Base-by-base conservation (phyloP, 2,113 vertebrate genomes). In the Eudorcas thomsonii region DNA sequence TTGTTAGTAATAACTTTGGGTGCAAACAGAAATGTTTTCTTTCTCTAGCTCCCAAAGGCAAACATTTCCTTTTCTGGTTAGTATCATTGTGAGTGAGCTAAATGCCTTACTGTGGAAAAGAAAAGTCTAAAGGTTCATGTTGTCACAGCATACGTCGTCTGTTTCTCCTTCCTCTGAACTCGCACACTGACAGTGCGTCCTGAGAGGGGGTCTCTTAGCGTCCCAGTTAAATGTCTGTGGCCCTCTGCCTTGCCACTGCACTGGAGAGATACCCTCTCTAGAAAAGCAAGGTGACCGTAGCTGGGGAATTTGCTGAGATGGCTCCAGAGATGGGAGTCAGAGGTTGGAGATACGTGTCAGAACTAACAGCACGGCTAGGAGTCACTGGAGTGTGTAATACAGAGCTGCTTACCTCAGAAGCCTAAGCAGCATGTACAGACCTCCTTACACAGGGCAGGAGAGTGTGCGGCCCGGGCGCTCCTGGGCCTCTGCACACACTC, bases 61-160 rank as follows among this genome's bases (percentile, higher is more conserved):
- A 78, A 96, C 82, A 93, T 97, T 96, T 94, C 89, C 87, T 96
- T 98, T 97, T 97, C 96, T 97, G 96, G 91, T 96, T 91, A n/a
- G 71, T 94, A 90, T 96, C 80, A 43, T 74, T 74, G n/a, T 93
- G 91, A 86, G 78, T 82, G 48, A 98, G 74, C 55, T 59, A 74
- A 94, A 36, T 50, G 94, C 50, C 62, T 94, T 92, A 94, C 15
- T 84, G 45, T 93, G 13, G 82, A 81, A 92, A 94, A 95, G 77
- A 43, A 90, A 90, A 88, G 48, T 52, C 25, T 19, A n/a, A 93
- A 93, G 82, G 16, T 64, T 48, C 55, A 83, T 0, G 10, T 59
- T 94, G 36, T 81, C 57, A 48, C 19, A 67, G 60, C 39, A 21
- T 57, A 23, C 43, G 19, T 10, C 43, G 21, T 19, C n/a, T 64